phyloP scores from a whole-genome alignment of 2,113 vertebrate species.

The Marcusenius ussheri region DNA sequence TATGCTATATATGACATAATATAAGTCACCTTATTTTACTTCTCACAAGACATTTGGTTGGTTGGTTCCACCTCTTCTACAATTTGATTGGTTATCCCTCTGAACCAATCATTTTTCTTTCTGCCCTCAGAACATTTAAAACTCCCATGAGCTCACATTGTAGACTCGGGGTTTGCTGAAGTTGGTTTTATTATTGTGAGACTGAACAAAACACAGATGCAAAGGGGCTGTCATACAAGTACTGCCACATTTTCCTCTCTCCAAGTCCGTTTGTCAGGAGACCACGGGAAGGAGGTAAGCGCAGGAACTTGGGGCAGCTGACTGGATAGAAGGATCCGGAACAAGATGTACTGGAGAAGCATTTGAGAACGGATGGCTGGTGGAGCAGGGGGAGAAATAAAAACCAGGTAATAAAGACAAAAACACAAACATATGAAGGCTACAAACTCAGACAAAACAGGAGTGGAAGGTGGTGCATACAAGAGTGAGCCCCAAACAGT shows the following conservation, averaged over 20 bases:
- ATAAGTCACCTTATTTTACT: background rate
- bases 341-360: background rate
- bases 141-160: background rate
- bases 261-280: background rate
- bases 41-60: too few species aligned
- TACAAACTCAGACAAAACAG: background rate
- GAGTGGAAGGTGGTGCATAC: background rate
- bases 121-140: too few species aligned
- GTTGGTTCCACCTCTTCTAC: too few species aligned
- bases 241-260: background rate
- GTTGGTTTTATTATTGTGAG: background rate
- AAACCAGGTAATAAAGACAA: background rate
- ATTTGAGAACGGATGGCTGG: background rate
- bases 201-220: background rate
- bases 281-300: background rate
- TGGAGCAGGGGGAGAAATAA: background rate
- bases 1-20: background rate
- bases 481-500: background rate
- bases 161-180: background rate
- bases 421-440: background rate
- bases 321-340: background rate
- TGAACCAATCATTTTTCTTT: too few species aligned
- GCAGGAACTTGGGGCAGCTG: background rate
- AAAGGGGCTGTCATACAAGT: background rate
- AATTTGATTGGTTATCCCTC: too few species aligned